Evolutionary conservation across 2,797 vertebrate species (phyloP), one percentile per base, ranked within the genome.

Genomic region (Siniperca scherzeri): DNA sequence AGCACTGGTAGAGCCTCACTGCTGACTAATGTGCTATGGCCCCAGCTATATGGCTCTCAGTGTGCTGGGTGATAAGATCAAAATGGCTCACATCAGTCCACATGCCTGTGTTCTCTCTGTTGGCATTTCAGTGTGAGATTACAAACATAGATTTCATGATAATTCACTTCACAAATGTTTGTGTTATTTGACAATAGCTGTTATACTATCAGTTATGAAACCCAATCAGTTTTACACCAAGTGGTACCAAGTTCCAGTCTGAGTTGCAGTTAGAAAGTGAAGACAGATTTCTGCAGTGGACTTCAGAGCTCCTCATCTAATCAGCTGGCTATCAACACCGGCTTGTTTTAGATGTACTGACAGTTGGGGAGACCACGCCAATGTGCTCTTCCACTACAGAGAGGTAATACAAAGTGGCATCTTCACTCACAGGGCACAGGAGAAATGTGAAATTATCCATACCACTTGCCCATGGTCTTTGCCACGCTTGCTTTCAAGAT

Each of bases 381-480:
- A 50, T 56, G 82, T 67, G 73, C 86, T 90, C 60, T 17, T 84
- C 81, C 50, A 50, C 83, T 48, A 36, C 84, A 83, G 87, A 85
- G 82, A 69, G 82, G 76, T 89, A 91, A 94, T 87, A 82, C 77
- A 83, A 92, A 85, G 87, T 91, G 93, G 89, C 89, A 88, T 91
- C 87, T 86, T 91, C 88, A 86, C 83, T 92, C 87, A 85, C 79
- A 83, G 88, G 90, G 78, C 89, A 92, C 92, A 89, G 82, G 87
- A 90, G 91, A 85, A 87, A 92, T 88, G 85, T 89, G 88, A 88
- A 93, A 93, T 91, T 80, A 90, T 80, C 90, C 75, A 48, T 55
- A 90, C 93, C 93, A 94, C 92, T 93, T 94, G 92, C 78, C 86
- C 89, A 65, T 87, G 89, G 86, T 92, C 87, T 92, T 86, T 93